Evolutionary conservation across 1,140 invertebrate genomes (phyloP), one percentile per base, ranked within the genome.

Genomic region (Ceratina japonica): DNA sequence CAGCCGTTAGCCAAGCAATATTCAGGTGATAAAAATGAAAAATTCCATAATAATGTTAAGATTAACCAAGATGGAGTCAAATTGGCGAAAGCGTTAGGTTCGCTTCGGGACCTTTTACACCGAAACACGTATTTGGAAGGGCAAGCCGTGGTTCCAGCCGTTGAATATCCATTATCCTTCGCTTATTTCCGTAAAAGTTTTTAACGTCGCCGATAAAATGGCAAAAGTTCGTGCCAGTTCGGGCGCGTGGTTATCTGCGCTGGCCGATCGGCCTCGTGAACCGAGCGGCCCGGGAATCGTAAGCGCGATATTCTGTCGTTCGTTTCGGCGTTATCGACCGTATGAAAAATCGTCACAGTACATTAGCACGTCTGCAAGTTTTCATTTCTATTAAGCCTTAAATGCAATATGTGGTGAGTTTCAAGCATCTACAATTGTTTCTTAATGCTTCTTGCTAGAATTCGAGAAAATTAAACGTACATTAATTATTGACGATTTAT

Each of bases 301-400:
- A 31, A 49, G 59, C 59, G 70, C 62, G 65, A 61, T 71, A 83
- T 80, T 76, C 69, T 68, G 59, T 51, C 54, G 58, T 75, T 52
- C 65, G 49, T 84, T 73, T 54, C 7, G 51, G 37, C 58, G 72
- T 77, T 84, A 84, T 84, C 83, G 73, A 76, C 59, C 24, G 56
- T 63, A 68, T 72, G 69, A 78, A 70, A 69, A 70, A 84, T 84
- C 78, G 63, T 66, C 49, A 52, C 15, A 13, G n/a, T 56, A 24
- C 44, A 52, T 65, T 79, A 71, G 54, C 56, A 44, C 37, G 37
- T 44, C 10, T 44, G 37, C 37, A 44, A 44, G 10, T 7, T 10
- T 7, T 44, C 37, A 44, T 44, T 8, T 44, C 37, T 10, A 10
- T 44, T 44, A 44, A 44, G 37, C 37, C 37, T 44, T 10, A 10